phyloP scores from a whole-genome alignment of 2,113 vertebrate species.

The Furnarius figulus region DNA sequence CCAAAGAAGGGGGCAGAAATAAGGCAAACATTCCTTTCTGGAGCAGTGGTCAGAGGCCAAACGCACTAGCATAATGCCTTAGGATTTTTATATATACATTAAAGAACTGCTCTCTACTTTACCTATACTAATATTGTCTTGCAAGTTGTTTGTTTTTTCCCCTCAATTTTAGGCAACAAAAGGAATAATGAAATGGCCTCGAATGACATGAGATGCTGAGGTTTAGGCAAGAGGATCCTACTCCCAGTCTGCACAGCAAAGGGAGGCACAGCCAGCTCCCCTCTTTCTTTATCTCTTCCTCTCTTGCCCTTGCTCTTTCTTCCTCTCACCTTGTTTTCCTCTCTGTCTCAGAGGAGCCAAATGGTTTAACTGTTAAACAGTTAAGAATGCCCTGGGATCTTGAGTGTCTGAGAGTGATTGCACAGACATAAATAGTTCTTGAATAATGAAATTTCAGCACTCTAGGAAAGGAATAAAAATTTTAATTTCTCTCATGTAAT shows the following conservation, averaged over 20 bases:
- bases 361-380: background rate
- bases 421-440: background rate
- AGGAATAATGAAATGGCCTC: background rate
- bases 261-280: background rate
- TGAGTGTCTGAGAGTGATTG: background rate
- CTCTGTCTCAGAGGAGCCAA: background rate
- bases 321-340: background rate
- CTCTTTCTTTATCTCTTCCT: background rate
- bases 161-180: too few species aligned
- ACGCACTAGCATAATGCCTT: background rate
- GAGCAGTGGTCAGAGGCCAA: background rate
- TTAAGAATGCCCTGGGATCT: background rate
- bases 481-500: background rate
- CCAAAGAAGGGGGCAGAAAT: background rate
- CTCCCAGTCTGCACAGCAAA: rapidly evolving
- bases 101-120: too few species aligned
- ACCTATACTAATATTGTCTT: too few species aligned
- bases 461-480: background rate
- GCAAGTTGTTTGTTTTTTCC: too few species aligned
- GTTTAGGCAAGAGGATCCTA: background rate
- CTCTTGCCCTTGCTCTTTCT: background rate
- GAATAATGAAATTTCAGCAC: background rate
- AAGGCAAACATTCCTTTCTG: background rate
- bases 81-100: too few species aligned
- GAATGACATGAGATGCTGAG: background rate